Evolutionary conservation across 2,888 invertebrate species (phyloP), one percentile per base, ranked within the genome.

Genomic region (Xestia ashworthii): DNA sequence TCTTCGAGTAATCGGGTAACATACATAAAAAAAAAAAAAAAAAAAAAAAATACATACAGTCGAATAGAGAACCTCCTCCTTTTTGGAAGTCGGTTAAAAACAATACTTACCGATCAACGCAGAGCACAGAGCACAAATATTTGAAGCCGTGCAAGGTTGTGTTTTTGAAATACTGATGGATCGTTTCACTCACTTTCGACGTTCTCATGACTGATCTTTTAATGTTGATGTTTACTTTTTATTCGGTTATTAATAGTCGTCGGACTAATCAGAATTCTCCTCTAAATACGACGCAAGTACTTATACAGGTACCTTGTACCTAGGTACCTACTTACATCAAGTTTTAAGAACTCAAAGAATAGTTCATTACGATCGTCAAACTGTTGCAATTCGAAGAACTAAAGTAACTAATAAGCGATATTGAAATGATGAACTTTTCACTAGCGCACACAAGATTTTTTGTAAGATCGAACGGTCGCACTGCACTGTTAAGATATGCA

Each of bases 71-170:
- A n/a, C n/a, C n/a, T n/a, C n/a, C n/a, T n/a, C n/a, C n/a, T n/a
- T n/a, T n/a, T n/a, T n/a, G n/a, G n/a, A n/a, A n/a, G n/a, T n/a
- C n/a, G n/a, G n/a, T n/a, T n/a, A n/a, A n/a, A n/a, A n/a, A n/a
- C n/a, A 55, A 46, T 48, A 90, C 93, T 92, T 88, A 96, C 96
- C 95, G 92, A 85, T 96, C 96, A 9, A 85, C 78, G 68, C 83
- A 91, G 87, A 91, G 90, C 55, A 74, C 89, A 22, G 94, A 92
- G 22, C 76, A 86, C 46, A 96, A 86, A 90, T 96, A 96, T 85
- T 96, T 96, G 79, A 96, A 96, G 11, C 96, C 96, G 71, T 96
- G 96, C 16, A 96, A 83, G 0, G 96, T 96, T 0, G 96, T 96
- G 0, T 92, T 92, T 69, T 89, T 89, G 58, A 93, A 92, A 76